phyloP scores from a whole-genome alignment of 92 coral and sea anemone species.

The Epizoanthus stellaris region DNA sequence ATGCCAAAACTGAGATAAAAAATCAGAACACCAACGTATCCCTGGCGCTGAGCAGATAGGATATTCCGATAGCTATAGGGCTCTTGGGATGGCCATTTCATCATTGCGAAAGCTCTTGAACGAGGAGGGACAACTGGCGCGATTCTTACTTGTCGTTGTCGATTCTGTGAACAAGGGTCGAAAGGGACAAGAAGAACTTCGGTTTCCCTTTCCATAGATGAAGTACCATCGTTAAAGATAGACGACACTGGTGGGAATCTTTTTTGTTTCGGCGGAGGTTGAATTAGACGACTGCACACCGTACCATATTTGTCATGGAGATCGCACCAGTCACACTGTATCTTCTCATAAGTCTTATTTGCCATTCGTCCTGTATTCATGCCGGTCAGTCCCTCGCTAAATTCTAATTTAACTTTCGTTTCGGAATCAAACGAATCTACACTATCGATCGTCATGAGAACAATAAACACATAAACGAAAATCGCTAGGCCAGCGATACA shows the following conservation, averaged over 20 bases:
- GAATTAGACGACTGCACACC: no score
- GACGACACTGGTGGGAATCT: background rate
- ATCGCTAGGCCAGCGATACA: no score
- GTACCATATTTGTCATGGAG: no score
- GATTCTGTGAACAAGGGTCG: constrained; percentile 3
- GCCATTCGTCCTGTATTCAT: no score
- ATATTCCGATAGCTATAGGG: background rate
- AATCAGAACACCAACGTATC: background rate
- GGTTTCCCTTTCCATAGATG: background rate
- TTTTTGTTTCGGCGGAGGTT: background rate
- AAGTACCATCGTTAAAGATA: background rate
- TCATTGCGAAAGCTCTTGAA: constrained; percentile 1
- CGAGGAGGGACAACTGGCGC: background rate
- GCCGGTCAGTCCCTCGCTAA: no score
- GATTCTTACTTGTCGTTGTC: background rate
- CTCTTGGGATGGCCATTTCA: background rate
- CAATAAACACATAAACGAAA: no score
- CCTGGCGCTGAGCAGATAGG: constrained; percentile 17
- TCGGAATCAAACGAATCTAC: no score
- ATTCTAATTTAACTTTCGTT: no score
- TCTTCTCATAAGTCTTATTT: no score
- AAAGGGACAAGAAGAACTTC: background rate
- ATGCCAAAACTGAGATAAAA: background rate
- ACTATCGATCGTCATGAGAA: no score
- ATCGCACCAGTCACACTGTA: no score